phyloP scores from a whole-genome alignment of 2,113 vertebrate genomes.

The Holacanthus passer region DNA sequence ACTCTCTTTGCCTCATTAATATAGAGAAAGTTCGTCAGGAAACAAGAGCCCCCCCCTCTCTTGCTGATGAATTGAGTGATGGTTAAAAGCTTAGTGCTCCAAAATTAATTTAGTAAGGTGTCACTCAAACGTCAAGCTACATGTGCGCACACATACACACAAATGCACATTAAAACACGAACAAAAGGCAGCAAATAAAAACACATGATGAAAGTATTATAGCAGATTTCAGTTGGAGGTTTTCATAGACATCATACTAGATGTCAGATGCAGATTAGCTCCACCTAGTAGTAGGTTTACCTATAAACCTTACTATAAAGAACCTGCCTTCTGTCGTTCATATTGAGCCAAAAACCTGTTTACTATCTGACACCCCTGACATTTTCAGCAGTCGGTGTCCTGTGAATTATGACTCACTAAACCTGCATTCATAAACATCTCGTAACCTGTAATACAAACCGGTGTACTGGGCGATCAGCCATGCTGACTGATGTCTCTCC shows the following conservation, averaged over 20 bases:
- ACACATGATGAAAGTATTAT: not conserved
- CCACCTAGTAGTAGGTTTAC: no score
- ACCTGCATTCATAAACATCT: slow-evolving; percentile 18
- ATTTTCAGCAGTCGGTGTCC: not conserved
- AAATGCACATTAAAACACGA: not conserved
- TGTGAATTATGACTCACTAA: slow-evolving; percentile 18
- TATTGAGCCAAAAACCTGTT: slow-evolving; percentile 5
- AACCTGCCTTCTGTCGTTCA: slow-evolving; percentile 5
- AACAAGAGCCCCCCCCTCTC: not conserved
- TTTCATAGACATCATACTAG: not conserved
- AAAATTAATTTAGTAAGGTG: slow-evolving; percentile 47
- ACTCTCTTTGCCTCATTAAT: slow-evolving; percentile 21
- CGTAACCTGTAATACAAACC: slow-evolving; percentile 19
- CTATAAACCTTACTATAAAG: slow-evolving; percentile 24
- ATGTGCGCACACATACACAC: not conserved
- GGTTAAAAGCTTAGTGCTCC: slow-evolving; percentile 32
- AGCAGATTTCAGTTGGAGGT: not conserved
- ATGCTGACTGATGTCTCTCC: slow-evolving; percentile 8
- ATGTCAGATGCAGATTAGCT: no score
- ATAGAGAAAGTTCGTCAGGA: slow-evolving; percentile 3
- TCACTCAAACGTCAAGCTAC: slow-evolving; percentile 26
- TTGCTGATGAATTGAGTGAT: slow-evolving; percentile 34
- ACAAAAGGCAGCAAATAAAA: not conserved
- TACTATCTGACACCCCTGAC: slow-evolving; percentile 22
- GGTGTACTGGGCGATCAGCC: not conserved